Evolutionary conservation across 2,888 invertebrate species (phyloP).

Genomic region (Dinocampus coccinellae): DNA sequence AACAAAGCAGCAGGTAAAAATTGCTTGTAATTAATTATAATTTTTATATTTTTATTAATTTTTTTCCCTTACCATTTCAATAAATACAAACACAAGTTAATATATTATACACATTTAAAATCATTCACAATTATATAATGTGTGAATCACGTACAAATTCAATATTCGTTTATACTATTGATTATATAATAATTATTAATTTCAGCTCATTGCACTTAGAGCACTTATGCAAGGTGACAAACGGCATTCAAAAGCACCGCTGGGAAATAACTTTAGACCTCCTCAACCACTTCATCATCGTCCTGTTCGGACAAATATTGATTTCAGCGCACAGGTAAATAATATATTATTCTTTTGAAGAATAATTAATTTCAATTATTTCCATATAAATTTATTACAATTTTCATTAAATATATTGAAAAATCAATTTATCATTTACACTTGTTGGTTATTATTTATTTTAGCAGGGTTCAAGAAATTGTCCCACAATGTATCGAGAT

Average conservation of each 20-base stretch:
- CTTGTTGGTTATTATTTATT: conserved; percentile 29
- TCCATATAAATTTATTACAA: no score
- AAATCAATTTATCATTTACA: no score
- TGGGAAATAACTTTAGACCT: conserved; percentile 96
- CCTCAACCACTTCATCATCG: conserved; percentile 94
- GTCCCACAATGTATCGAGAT: conserved; percentile 92
- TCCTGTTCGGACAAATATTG: conserved; percentile 95
- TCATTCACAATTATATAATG: no score
- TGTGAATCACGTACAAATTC: no score
- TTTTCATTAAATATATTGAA: no score
- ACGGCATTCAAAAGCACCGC: conserved; percentile 87
- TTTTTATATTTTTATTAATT: not conserved
- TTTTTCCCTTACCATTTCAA: not conserved
- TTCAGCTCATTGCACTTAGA: conserved; percentile 84
- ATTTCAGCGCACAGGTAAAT: conserved; percentile 84
- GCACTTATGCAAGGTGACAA: conserved; percentile 91
- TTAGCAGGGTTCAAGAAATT: conserved; percentile 81
- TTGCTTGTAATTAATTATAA: conserved; percentile 14
- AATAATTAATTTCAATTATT: no score
- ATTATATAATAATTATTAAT: conserved; percentile 46
- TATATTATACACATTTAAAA: no score
- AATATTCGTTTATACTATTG: not conserved
- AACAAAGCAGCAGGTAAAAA: conserved; percentile 92
- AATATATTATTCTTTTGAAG: no score
- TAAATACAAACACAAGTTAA: no score